phyloP scores from a whole-genome alignment of 35 echinoderm and acorn worm species.

The Strongylocentrotus purpuratus region DNA sequence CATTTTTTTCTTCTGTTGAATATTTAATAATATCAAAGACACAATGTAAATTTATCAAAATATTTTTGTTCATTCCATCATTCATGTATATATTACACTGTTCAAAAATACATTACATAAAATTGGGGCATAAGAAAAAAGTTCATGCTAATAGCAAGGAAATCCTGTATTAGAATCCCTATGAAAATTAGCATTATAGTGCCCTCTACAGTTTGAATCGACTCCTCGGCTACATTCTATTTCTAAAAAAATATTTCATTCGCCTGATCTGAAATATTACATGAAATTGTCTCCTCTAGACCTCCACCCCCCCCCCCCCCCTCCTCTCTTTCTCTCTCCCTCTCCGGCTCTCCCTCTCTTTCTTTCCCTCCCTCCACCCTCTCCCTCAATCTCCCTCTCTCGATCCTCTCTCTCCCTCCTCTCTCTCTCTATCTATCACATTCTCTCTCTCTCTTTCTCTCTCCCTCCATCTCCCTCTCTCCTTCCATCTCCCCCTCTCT shows the following conservation, averaged over 20 bases:
- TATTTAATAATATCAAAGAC: too few species aligned
- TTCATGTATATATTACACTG: too few species aligned
- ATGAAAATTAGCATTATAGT: neutral
- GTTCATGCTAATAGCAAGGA: too few species aligned
- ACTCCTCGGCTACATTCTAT: neutral
- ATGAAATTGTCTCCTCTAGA: neutral
- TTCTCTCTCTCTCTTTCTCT: neutral
- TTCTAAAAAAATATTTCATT: neutral
- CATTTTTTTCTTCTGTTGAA: too few species aligned
- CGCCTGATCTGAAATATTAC: neutral
- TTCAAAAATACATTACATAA: too few species aligned
- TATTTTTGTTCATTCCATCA: too few species aligned
- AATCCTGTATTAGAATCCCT: too few species aligned
- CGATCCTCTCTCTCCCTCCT: neutral
- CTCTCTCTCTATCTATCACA: neutral
- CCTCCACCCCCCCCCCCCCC: too few species aligned
- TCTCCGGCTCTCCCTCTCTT: neutral
- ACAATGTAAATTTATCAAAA: too few species aligned
- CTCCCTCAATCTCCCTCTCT: neutral
- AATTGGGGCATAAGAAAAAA: too few species aligned
- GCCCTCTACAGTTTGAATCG: neutral
- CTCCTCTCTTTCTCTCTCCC: neutral
- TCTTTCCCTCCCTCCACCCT: neutral
- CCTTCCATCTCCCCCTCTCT: neutral
- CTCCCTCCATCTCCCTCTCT: neutral